phyloP scores from a whole-genome alignment of 2,113 vertebrate species.

The Aix galericulata region DNA sequence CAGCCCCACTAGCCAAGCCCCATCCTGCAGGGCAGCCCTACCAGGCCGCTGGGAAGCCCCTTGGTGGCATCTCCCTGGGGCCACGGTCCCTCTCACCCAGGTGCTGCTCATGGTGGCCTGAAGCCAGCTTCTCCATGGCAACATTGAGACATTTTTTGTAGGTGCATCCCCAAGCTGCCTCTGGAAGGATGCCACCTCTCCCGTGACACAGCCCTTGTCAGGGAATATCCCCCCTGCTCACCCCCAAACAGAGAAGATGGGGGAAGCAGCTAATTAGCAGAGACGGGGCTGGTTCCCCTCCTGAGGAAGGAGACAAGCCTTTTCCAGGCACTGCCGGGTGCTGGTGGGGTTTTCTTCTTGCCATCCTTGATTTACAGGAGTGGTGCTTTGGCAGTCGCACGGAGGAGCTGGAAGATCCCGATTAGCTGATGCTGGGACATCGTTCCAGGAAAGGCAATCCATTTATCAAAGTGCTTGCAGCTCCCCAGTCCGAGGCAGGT shows the following conservation, averaged over 20 bases:
- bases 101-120: background rate
- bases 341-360: background rate
- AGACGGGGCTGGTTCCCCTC: rapidly evolving
- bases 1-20: no score
- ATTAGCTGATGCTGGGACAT: background rate
- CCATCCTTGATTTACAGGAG: background rate
- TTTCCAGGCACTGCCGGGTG: background rate
- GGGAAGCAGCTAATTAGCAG: background rate
- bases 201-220: background rate
- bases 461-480: conserved; percentile 38
- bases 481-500: conserved; percentile 21
- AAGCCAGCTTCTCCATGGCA: conserved; percentile 46
- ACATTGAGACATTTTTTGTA: background rate
- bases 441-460: conserved; percentile 27
- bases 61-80: background rate
- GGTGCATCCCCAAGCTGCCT: background rate
- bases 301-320: background rate
- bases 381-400: background rate
- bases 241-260: background rate
- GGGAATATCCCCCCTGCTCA: background rate
- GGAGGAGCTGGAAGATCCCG: background rate
- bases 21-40: no score
- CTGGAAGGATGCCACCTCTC: background rate
- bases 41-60: background rate
- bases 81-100: rapidly evolving